Conservation (phyloP, 2,797 vertebrate genomes). For the Amphiprion clarkii region DNA sequence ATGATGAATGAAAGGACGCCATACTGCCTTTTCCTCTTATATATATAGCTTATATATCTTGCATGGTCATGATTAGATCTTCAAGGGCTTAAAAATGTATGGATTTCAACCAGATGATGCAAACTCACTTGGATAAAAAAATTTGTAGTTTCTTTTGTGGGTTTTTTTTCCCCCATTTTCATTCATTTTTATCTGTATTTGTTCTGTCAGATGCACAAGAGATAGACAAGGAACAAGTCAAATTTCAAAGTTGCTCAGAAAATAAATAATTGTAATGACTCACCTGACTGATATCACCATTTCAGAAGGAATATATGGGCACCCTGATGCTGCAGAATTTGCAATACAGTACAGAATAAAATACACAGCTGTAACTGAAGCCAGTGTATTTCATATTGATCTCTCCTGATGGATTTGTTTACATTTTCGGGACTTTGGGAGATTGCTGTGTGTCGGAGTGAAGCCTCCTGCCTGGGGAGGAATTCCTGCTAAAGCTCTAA, state of each 20-base stretch:
- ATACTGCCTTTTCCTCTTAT: too few species aligned
- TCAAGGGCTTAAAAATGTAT: too few species aligned
- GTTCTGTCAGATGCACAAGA: too few species aligned
- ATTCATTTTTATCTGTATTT: too few species aligned
- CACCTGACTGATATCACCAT: neutral
- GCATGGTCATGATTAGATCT: too few species aligned
- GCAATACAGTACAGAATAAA: neutral
- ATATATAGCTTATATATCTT: too few species aligned
- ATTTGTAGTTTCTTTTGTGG: too few species aligned
- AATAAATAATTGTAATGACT: neutral
- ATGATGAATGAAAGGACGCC: too few species aligned
- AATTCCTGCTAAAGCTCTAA: constrained; percentile 43
- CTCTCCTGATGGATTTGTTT: constrained; percentile 14
- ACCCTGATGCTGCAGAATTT: neutral
- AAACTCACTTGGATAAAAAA: too few species aligned
- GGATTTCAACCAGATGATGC: too few species aligned
- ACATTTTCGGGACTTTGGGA: constrained; percentile 27
- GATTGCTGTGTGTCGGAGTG: constrained; percentile 14
- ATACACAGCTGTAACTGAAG: neutral
- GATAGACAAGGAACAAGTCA: too few species aligned
- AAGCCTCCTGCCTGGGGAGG: constrained; percentile 33
- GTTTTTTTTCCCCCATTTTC: too few species aligned
- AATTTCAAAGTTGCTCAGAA: neutral
- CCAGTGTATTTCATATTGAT: neutral
- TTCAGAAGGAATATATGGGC: neutral